Conservation (phyloP, 2,797 vertebrate species). For the Hypotaenidia okinawae region DNA sequence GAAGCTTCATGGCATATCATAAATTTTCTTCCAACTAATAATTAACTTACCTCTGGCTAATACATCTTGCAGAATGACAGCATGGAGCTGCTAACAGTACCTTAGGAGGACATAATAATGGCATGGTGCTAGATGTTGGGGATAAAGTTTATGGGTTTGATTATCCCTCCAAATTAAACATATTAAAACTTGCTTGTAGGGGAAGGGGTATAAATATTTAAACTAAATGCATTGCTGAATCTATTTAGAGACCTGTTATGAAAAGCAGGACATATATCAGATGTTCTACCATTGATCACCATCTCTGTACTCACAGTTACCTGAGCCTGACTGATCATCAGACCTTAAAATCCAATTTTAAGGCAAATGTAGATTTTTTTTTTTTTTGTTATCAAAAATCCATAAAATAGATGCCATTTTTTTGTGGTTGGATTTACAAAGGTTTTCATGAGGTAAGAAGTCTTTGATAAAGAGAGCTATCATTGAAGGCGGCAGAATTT, state of each 20-base stretch:
- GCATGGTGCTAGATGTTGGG: neutral
- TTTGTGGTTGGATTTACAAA: conserved; percentile 15
- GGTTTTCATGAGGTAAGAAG: neutral
- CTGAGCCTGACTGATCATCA: neutral
- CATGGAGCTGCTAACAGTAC: neutral
- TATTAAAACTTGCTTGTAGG: conserved; percentile 35
- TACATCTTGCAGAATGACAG: conserved; percentile 33
- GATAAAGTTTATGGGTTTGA: conserved; percentile 19
- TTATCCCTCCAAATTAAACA: conserved; percentile 18
- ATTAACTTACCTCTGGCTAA: conserved; percentile 60
- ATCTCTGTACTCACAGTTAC: neutral
- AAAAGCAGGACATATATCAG: neutral
- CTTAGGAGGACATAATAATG: conserved; percentile 22
- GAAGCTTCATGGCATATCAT: conserved; percentile 12
- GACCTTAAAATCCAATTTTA: neutral
- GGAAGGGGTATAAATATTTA: conserved; percentile 63
- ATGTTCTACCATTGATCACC: neutral
- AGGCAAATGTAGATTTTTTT: neutral
- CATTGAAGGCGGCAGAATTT: neutral
- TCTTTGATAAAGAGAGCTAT: neutral
- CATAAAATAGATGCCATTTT: conserved; percentile 36
- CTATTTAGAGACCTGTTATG: neutral
- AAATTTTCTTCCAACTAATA: conserved; percentile 55
- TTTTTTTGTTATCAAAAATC: neutral
- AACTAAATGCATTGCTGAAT: neutral